phyloP scores from a whole-genome alignment of 2,113 vertebrate genomes.

The Pandion haliaetus region DNA sequence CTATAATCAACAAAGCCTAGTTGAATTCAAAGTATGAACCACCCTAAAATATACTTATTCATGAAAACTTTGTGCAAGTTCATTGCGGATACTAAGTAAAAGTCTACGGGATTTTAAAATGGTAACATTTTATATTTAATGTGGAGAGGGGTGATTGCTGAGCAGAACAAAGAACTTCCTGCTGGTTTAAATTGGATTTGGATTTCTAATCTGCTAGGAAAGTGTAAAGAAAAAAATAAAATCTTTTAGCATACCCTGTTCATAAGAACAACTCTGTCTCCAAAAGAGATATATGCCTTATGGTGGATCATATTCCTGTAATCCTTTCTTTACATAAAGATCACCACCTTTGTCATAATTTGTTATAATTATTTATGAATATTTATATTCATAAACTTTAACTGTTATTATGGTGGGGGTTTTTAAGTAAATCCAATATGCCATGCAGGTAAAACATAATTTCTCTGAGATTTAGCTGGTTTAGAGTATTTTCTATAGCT shows the following conservation, averaged over 20 bases:
- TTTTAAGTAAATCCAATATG: neutral
- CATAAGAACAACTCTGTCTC: neutral
- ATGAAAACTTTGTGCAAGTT: neutral
- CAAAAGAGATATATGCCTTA: neutral
- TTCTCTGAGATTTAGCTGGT: neutral
- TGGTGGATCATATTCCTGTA: neutral
- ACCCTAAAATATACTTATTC: neutral
- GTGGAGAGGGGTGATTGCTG: neutral
- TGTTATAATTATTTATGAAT: neutral
- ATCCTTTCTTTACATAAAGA: neutral
- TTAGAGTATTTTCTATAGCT: neutral
- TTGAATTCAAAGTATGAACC: neutral
- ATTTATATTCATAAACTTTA: neutral
- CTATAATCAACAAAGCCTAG: neutral
- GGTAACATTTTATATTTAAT: neutral
- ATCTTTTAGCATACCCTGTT: neutral
- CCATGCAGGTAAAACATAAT: neutral
- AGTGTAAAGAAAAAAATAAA: neutral
- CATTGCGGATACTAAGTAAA: neutral
- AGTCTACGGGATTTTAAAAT: neutral
- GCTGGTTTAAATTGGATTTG: neutral
- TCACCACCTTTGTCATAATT: neutral
- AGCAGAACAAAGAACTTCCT: neutral
- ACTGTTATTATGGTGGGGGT: neutral
- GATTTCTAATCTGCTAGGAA: neutral